Conservation (phyloP, 2,888 invertebrate species). For the Xylota sylvarum region DNA sequence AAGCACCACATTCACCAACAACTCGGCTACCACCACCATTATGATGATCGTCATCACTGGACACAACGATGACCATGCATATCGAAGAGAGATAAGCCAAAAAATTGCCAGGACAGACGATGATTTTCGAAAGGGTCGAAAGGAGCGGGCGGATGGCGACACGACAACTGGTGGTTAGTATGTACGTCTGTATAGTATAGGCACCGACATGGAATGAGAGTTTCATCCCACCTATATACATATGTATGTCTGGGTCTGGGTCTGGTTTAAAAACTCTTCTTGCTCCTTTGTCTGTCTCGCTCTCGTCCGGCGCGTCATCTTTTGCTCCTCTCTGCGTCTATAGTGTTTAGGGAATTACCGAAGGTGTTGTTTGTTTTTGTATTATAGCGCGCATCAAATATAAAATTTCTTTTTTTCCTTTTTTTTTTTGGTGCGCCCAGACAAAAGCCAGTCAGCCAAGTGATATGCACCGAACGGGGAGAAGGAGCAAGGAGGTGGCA, state of each 20-base stretch:
- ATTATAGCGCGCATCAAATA: conserved; percentile 12
- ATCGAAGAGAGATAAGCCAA: conserved; percentile 55
- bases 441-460: conserved; percentile 62
- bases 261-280: conserved; percentile 37
- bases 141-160: conserved; percentile 29
- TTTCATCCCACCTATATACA: conserved; percentile 30
- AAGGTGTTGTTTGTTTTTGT: conserved; percentile 53
- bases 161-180: conserved; percentile 51
- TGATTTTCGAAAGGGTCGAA: conserved; percentile 36
- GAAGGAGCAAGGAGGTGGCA: neutral
- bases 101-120: conserved; percentile 39
- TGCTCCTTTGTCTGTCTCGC: conserved; percentile 30
- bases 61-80: conserved; percentile 31
- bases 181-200: neutral
- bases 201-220: conserved; percentile 30
- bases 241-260: conserved; percentile 29
- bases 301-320: conserved; percentile 33
- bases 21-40: neutral
- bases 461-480: conserved; percentile 12
- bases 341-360: conserved; percentile 38
- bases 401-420: conserved; percentile 7
- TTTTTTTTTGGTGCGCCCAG: conserved; percentile 39
- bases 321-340: conserved; percentile 6
- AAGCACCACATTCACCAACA: conserved; percentile 12
- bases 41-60: conserved; percentile 27